These are phyloP conservation scores for Rhinichthys osculus DNA, from an alignment of 2,797 vertebrate genomes.

Conservation along the genomic window DNA sequence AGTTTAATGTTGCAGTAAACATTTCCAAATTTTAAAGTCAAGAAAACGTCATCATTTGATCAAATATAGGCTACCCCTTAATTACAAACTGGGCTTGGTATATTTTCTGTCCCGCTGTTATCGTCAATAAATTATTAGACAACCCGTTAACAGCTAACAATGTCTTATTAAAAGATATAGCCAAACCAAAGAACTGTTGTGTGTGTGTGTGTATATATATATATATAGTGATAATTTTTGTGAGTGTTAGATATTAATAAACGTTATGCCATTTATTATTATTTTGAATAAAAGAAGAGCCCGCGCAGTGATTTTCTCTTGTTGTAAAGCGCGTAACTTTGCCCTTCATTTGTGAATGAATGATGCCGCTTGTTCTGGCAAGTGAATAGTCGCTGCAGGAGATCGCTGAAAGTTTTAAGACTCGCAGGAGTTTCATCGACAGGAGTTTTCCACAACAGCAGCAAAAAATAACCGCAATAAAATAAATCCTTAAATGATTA, in stretches of 20 bases:
- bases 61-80: not conserved
- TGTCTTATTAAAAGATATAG: no score
- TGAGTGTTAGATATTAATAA: not conserved
- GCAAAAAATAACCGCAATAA: not conserved
- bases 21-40: not conserved
- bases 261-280: not conserved
- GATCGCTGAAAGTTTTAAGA: conserved; percentile 14
- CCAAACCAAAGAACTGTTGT: no score
- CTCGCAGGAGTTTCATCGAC: not conserved
- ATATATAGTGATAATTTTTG: not conserved
- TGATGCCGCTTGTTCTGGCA: conserved; percentile 17
- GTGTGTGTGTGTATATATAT: no score
- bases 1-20: not conserved
- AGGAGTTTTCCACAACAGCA: not conserved
- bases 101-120: not conserved
- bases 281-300: not conserved
- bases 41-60: not conserved
- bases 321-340: not conserved
- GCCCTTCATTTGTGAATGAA: not conserved
- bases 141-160: no score
- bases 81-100: not conserved
- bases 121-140: not conserved
- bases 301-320: no score
- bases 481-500: not conserved
- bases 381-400: not conserved